phyloP scores from a whole-genome alignment of 1,140 invertebrate species.

The Pogonus chalceus region DNA sequence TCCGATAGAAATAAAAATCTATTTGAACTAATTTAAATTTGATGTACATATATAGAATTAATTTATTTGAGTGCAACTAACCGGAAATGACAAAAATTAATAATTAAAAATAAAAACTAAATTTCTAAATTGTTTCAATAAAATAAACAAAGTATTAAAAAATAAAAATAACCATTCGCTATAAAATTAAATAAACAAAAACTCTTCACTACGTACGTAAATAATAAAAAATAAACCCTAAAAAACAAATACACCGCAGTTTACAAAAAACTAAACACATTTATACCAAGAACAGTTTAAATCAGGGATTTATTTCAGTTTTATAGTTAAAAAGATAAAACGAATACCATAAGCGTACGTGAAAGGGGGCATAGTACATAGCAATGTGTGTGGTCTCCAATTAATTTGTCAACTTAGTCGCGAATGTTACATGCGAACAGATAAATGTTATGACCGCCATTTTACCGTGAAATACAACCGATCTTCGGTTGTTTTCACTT shows the following conservation, averaged over 20 bases:
- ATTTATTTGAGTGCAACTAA: too few species aligned
- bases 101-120: too few species aligned
- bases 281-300: background rate
- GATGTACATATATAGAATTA: too few species aligned
- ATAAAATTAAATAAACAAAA: conserved; percentile 4
- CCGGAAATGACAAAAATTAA: too few species aligned
- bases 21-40: too few species aligned
- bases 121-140: too few species aligned
- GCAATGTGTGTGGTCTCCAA: background rate
- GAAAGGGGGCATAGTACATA: background rate
- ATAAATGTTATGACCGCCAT: background rate
- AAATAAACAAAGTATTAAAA: too few species aligned
- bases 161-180: background rate
- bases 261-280: too few species aligned
- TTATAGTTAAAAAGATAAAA: background rate
- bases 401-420: background rate
- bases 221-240: background rate
- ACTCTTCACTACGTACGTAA: background rate
- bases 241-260: background rate
- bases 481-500: too few species aligned
- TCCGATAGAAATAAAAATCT: too few species aligned
- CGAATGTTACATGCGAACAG: background rate
- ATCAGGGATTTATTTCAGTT: background rate
- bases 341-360: background rate
- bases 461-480: too few species aligned